Conservation (phyloP, 35 echinoderm and acorn worm genomes). For the Heliocidaris tuberculata region DNA sequence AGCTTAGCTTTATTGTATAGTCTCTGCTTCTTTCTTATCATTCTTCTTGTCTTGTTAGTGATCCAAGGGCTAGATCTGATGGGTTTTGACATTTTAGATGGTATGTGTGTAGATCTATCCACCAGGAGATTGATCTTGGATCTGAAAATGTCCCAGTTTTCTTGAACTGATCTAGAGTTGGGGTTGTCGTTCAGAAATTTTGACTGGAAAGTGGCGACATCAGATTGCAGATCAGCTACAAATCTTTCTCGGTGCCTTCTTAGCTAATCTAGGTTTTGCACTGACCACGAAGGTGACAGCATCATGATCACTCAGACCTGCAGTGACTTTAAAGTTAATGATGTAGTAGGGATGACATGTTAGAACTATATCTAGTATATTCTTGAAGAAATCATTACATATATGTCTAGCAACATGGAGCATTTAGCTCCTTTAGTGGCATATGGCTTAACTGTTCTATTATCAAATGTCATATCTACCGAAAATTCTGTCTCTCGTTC, state of each 20-base stretch:
- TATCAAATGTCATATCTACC: too few species aligned
- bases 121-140: constrained; percentile 25
- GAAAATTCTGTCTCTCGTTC: too few species aligned
- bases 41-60: constrained; percentile 33
- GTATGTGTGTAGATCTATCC: constrained; percentile 46
- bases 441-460: constrained; percentile 45
- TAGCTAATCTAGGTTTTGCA: neutral
- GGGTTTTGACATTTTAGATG: constrained; percentile 50
- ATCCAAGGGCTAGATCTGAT: constrained; percentile 43
- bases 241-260: constrained; percentile 41
- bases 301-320: constrained; percentile 49
- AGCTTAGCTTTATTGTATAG: constrained; percentile 51
- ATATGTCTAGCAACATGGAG: constrained; percentile 54
- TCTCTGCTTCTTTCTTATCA: constrained; percentile 47
- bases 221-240: neutral
- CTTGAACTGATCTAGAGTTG: neutral
- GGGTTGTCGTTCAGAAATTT: constrained; percentile 9
- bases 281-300: constrained; percentile 24
- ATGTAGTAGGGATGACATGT: constrained; percentile 33
- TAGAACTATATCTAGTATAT: constrained; percentile 27
- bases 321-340: constrained; percentile 6
- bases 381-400: constrained; percentile 40
- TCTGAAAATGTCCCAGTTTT: constrained; percentile 3
- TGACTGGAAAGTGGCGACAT: neutral
- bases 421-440: constrained; percentile 47